phyloP scores from a whole-genome alignment of 2,888 invertebrate species.

The Callyntrura guangdongensis region DNA sequence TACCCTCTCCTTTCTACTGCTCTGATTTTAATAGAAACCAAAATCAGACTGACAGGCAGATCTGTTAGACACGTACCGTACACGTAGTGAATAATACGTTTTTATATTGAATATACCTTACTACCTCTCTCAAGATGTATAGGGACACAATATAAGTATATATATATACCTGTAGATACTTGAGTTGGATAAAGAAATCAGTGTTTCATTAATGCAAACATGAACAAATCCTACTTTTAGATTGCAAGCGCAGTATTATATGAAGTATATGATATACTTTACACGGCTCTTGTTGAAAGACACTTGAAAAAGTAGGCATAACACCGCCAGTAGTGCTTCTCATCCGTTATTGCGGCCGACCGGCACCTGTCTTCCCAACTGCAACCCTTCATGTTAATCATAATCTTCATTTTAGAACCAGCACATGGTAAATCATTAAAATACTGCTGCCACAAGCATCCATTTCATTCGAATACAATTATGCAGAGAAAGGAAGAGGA shows the following conservation, averaged over 20 bases:
- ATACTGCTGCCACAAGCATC: conserved; percentile 81
- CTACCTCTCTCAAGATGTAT: neutral
- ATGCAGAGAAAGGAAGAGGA: conserved; percentile 60
- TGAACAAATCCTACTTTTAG: neutral
- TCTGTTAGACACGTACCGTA: neutral
- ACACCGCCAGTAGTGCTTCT: conserved; percentile 56
- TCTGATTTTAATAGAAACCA: conserved; percentile 43
- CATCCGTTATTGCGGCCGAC: conserved; percentile 70
- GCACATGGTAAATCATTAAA: conserved; percentile 73
- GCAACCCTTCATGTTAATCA: conserved; percentile 76
- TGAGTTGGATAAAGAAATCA: conserved; percentile 35
- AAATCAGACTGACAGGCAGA: conserved; percentile 66
- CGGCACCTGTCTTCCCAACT: conserved; percentile 71
- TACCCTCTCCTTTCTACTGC: conserved; percentile 1
- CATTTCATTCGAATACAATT: conserved; percentile 64
- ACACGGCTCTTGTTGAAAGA: conserved; percentile 45
- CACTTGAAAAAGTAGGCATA: conserved; percentile 65
- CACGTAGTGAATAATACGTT: neutral
- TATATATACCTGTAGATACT: conserved; percentile 4
- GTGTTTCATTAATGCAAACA: conserved; percentile 32
- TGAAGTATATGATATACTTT: neutral
- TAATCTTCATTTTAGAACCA: conserved; percentile 53
- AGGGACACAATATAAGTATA: neutral
- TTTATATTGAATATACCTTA: neutral
- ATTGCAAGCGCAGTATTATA: neutral